Evolutionary conservation across 2,797 vertebrate genomes (phyloP).

Genomic region (Phyllotis vaccarum): DNA sequence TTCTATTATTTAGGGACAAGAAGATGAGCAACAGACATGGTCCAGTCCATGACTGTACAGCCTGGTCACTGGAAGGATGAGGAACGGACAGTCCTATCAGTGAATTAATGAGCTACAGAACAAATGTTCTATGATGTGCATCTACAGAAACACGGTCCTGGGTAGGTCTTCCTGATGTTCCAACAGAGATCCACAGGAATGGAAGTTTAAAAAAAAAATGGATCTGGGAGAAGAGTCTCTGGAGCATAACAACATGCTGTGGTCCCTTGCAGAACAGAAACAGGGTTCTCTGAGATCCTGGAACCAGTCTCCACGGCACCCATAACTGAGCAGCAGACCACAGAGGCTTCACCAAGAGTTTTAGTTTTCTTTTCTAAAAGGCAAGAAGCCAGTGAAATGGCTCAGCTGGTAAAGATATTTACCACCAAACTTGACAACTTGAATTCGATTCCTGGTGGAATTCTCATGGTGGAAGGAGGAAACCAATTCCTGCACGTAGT

Average conservation of each 20-base stretch:
- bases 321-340: background rate
- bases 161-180: background rate
- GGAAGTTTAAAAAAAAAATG: background rate
- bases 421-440: background rate
- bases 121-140: background rate
- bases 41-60: background rate
- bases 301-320: background rate
- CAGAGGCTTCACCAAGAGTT: background rate
- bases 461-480: background rate
- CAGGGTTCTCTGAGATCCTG: background rate
- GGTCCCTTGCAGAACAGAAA: background rate
- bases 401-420: background rate
- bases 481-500: background rate
- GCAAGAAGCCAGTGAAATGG: background rate
- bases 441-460: background rate
- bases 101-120: background rate
- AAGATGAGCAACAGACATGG: background rate
- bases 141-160: background rate
- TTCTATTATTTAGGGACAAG: background rate
- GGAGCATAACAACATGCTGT: accelerated
- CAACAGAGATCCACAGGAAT: background rate
- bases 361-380: constrained; percentile 49
- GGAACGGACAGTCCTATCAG: background rate
- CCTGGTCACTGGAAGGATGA: background rate
- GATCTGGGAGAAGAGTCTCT: background rate